Evolutionary conservation across 64 coral and sea anemone species (phyloP).

Genomic region (Montipora foliosa): DNA sequence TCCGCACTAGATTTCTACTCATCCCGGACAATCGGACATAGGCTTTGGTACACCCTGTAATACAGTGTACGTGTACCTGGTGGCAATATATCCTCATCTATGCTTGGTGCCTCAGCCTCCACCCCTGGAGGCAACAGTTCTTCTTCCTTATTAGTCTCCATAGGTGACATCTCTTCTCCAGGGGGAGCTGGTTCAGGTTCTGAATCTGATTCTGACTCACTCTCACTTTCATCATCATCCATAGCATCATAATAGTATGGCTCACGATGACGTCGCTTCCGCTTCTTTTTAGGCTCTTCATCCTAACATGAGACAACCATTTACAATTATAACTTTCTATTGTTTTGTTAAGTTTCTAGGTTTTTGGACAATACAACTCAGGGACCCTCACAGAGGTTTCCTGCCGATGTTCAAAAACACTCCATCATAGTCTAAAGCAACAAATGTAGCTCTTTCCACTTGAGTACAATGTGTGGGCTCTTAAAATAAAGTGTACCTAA

Average conservation of each 20-base stretch:
- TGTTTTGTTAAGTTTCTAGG: no score
- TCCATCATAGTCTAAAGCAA: no score
- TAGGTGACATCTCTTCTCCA: conserved; percentile 82
- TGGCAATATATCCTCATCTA: conserved; percentile 35
- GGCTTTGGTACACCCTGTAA: not conserved
- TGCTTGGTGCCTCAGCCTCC: conserved; percentile 57
- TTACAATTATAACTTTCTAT: not conserved
- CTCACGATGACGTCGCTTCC: conserved; percentile 88
- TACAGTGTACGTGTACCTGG: conserved; percentile 7
- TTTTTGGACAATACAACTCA: no score
- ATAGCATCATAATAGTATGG: conserved; percentile 94
- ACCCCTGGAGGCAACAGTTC: conserved; percentile 74
- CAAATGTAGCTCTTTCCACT: no score
- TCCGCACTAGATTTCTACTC: no score
- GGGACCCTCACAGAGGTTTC: no score
- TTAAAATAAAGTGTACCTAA: no score
- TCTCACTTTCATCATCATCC: conserved; percentile 91
- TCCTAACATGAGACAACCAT: conserved; percentile 8
- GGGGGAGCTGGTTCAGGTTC: conserved; percentile 94
- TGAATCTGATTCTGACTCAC: conserved; percentile 93
- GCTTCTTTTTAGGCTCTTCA: conserved; percentile 79
- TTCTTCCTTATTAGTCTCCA: conserved; percentile 71
- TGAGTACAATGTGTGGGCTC: no score
- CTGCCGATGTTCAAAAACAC: no score
- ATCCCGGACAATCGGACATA: no score